Conservation (phyloP, 2,113 vertebrate genomes). For the Xiphorhynchus elegans region DNA sequence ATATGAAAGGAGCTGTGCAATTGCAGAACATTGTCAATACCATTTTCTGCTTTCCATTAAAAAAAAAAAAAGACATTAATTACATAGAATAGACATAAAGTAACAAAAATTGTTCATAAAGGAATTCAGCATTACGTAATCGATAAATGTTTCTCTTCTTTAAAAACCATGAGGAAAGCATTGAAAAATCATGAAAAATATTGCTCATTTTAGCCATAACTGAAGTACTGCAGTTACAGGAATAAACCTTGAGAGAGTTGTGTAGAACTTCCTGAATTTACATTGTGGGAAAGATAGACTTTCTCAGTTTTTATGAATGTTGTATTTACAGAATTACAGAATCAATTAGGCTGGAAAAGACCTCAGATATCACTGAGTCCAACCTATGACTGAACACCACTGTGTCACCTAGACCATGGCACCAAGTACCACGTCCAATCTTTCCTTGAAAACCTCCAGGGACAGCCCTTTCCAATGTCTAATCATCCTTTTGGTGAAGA, state of each 20-base stretch:
- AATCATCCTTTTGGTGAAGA: not conserved
- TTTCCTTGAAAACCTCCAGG: not conserved
- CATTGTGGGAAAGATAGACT: not conserved
- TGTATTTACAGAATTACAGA: not conserved
- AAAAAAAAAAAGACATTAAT: not conserved
- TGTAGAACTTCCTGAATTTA: not conserved
- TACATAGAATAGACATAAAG: not conserved
- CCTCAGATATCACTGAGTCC: not conserved
- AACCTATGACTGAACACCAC: not conserved
- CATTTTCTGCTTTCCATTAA: not conserved
- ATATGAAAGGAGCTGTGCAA: not conserved
- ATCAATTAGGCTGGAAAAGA: not conserved
- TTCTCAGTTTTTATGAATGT: not conserved
- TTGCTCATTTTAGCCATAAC: rapidly evolving
- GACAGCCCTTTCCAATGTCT: not conserved
- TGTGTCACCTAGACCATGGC: not conserved
- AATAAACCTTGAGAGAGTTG: not conserved
- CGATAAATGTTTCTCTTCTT: rapidly evolving
- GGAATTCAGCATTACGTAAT: not conserved
- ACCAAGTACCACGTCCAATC: not conserved
- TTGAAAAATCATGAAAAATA: not conserved
- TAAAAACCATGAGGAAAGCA: not conserved
- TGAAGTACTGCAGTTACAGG: not conserved
- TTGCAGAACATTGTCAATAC: not conserved
- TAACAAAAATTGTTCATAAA: not conserved